A percentile compares a stretch with the other conserved stretches of the same genome.
Conservation (phyloP, 2,113 vertebrate species). For the Athene noctua region DNA sequence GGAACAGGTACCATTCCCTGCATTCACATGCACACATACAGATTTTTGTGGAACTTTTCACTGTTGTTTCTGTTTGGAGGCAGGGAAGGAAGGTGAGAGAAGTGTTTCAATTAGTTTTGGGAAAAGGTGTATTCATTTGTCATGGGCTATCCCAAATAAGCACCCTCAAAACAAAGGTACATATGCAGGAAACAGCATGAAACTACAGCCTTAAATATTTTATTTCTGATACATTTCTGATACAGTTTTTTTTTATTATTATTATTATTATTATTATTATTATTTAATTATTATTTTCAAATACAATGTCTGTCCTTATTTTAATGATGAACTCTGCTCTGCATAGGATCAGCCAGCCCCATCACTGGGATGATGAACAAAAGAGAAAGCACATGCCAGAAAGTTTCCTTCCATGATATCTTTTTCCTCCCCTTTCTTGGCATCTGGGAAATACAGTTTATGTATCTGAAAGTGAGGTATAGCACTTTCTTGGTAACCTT, state of each 20-base stretch:
- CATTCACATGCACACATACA: background rate
- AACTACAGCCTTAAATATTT: background rate
- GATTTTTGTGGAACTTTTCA: background rate
- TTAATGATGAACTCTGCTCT: background rate
- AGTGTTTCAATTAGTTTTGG: background rate
- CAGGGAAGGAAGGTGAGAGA: background rate
- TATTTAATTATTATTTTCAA: background rate
- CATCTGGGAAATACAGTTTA: background rate
- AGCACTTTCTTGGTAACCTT: background rate
- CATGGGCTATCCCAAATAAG: background rate
- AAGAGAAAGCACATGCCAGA: background rate
- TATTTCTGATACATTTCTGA: background rate
- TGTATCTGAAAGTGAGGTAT: background rate
- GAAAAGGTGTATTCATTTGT: background rate
- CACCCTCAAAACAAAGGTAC: background rate
- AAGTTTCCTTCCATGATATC: background rate
- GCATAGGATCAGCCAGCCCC: background rate
- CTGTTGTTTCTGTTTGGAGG: background rate
- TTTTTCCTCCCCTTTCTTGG: background rate
- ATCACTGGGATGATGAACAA: background rate
- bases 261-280: no score
- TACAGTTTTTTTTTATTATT: background rate
- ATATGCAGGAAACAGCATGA: background rate
- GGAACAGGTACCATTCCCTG: background rate
- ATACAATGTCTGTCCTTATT: background rate